phyloP scores from a whole-genome alignment of 2,113 vertebrate genomes.

The Chascanopsetta lugubris region DNA sequence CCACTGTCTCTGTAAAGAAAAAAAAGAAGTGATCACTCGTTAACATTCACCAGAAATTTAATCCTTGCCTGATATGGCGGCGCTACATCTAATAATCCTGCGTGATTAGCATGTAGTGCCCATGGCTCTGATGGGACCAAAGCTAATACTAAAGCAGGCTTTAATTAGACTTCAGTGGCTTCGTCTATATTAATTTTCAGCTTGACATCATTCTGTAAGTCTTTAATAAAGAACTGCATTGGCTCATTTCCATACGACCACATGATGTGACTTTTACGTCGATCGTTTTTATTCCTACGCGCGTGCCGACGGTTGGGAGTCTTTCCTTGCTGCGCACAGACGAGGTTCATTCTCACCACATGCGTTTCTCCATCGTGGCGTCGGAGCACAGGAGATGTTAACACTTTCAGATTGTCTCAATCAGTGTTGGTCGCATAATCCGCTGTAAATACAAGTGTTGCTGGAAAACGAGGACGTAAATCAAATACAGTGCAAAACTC shows the following conservation, averaged over 20 bases:
- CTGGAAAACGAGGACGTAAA: too few species aligned
- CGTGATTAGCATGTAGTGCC: background rate
- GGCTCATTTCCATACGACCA: conserved; percentile 3
- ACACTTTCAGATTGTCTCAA: background rate
- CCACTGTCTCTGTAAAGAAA: background rate
- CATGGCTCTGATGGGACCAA: background rate
- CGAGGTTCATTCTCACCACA: background rate
- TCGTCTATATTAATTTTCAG: background rate
- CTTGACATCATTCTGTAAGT: conserved; percentile 1
- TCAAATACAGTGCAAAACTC: too few species aligned
- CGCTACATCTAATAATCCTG: background rate
- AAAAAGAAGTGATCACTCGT: background rate
- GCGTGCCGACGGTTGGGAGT: too few species aligned
- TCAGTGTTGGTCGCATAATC: too few species aligned
- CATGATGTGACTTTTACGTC: background rate
- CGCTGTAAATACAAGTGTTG: too few species aligned
- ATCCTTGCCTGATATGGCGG: background rate
- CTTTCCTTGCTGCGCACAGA: background rate
- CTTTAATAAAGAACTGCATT: conserved; percentile 1
- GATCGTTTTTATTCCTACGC: background rate
- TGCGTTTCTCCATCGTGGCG: background rate
- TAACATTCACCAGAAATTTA: background rate
- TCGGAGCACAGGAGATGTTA: background rate
- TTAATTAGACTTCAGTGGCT: conserved; percentile 3
- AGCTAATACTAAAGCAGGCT: background rate